A percentile compares a stretch with the other conserved stretches of the same genome.
phyloP scores from a whole-genome alignment of 2,888 invertebrate genomes.

The Caenorhabditis zanzibari region DNA sequence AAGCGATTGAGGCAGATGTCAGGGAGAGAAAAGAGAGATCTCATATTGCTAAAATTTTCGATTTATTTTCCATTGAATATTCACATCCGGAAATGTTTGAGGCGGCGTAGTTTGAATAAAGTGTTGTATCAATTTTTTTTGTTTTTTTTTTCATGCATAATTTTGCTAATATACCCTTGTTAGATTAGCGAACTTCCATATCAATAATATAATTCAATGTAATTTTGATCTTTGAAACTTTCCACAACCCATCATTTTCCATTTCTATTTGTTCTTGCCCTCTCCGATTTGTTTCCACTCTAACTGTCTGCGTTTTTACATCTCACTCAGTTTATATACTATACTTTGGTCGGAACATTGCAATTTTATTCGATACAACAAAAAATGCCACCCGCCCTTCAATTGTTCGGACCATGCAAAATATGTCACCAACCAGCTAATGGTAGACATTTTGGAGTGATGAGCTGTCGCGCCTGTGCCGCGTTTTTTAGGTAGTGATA shows the following conservation, averaged over 20 bases:
- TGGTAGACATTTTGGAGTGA: constrained; percentile 65
- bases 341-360: background rate
- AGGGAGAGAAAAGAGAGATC: constrained; percentile 22
- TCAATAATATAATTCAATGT: too few species aligned
- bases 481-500: constrained; percentile 66
- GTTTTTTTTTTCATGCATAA: background rate
- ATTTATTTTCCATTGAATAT: constrained; percentile 26
- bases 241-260: background rate
- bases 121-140: background rate
- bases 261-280: background rate
- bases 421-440: constrained; percentile 56
- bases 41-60: background rate
- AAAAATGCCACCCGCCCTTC: constrained; percentile 5
- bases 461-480: constrained; percentile 66
- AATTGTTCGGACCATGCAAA: constrained; percentile 35
- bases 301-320: background rate
- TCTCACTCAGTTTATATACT: background rate
- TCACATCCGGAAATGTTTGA: constrained; percentile 39
- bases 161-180: background rate
- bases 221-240: background rate
- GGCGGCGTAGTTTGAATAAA: background rate
- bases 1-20: constrained; percentile 8
- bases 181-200: too few species aligned
- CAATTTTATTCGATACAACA: background rate
- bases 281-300: background rate